These are phyloP conservation scores for Neopipo cinnamomea DNA, from an alignment of 2,113 vertebrate genomes.

Conservation along the genomic window DNA sequence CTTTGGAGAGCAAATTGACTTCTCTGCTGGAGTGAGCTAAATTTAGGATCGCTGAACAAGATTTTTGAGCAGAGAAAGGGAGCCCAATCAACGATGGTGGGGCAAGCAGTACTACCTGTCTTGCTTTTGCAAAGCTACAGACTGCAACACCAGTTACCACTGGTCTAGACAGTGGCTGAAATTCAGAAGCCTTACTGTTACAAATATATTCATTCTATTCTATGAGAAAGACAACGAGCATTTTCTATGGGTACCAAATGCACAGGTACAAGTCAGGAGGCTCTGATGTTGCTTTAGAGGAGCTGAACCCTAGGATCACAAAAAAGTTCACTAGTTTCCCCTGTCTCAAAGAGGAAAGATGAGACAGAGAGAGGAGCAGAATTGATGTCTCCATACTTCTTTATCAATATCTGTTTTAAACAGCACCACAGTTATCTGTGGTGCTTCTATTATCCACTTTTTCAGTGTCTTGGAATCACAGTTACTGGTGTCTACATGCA, in stretches of 20 bases:
- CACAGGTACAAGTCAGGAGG: not conserved
- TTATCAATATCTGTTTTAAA: not conserved
- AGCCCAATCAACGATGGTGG: accelerated
- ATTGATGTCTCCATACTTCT: not conserved
- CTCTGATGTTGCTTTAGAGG: not conserved
- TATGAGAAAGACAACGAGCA: not conserved
- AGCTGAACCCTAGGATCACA: not conserved
- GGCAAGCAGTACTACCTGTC: not conserved
- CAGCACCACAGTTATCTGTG: not conserved
- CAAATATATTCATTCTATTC: not conserved
- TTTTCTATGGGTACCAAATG: not conserved
- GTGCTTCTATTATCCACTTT: not conserved
- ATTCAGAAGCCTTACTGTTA: not conserved
- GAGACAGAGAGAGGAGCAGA: not conserved
- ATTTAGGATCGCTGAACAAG: not conserved
- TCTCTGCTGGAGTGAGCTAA: not conserved
- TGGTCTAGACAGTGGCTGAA: not conserved
- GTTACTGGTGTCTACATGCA: not conserved
- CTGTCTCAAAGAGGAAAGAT: not conserved
- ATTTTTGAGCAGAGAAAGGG: not conserved
- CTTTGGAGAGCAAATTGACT: not conserved
- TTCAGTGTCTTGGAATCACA: not conserved
- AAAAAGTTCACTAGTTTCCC: not conserved
- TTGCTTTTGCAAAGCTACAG: not conserved
- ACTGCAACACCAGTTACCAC: not conserved